Evolutionary conservation across 1,140 invertebrate genomes (phyloP).

Genomic region (Dendroctonus valens): DNA sequence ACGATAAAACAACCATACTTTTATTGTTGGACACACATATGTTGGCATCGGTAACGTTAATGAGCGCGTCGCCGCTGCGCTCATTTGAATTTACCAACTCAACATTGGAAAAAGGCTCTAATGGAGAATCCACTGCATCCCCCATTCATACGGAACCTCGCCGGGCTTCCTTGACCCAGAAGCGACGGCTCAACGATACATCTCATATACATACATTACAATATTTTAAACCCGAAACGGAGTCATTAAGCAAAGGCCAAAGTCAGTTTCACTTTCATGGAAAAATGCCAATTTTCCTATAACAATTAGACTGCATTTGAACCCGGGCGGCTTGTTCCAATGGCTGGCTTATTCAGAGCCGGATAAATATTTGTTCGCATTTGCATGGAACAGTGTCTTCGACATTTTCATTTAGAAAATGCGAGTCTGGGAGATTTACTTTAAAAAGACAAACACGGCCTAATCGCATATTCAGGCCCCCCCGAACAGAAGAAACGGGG

Average conservation of each 20-base stretch:
- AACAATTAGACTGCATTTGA: no score
- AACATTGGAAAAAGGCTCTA: background rate
- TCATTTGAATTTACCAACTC: background rate
- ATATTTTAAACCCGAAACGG: conserved; percentile 15
- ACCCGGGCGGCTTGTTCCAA: background rate
- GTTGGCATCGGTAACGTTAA: no score
- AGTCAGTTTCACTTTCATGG: no score
- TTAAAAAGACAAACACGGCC: conserved; percentile 40
- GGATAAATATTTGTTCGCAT: conserved; percentile 34
- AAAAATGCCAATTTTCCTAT: no score
- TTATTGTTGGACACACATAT: background rate
- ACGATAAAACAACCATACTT: conserved; percentile 21
- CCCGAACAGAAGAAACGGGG: conserved; percentile 14
- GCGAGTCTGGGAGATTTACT: conserved; percentile 33
- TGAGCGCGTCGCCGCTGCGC: no score
- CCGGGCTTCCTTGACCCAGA: conserved; percentile 21
- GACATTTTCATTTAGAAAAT: conserved; percentile 37
- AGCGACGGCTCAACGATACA: conserved; percentile 14
- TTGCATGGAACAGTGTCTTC: conserved; percentile 34
- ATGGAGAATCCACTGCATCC: no score
- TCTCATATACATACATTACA: conserved; percentile 28
- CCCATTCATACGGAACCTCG: no score
- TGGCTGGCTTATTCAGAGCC: conserved; percentile 26
- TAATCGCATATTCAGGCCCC: conserved; percentile 41
- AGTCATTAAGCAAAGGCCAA: background rate